Conservation (phyloP, 2,888 invertebrate species). For the Pecten maximus region DNA sequence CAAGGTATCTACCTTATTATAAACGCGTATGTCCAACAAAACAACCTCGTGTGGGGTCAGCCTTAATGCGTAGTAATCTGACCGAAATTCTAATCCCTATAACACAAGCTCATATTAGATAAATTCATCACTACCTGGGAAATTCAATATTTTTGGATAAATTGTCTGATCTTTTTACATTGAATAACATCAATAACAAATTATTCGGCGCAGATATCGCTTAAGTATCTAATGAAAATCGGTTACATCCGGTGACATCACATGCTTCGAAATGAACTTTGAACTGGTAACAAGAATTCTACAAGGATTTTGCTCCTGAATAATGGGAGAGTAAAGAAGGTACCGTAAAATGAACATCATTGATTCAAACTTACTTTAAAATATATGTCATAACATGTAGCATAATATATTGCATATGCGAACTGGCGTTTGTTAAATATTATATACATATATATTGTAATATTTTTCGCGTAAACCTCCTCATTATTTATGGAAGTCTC, state of each 20-base stretch:
- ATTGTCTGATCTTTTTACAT: slow-evolving; percentile 10
- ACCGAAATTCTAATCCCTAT: not conserved
- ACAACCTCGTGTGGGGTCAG: slow-evolving; percentile 20
- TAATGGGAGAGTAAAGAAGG: not conserved
- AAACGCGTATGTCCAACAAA: not conserved
- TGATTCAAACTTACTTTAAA: no score
- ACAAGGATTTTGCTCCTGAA: not conserved
- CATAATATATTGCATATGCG: no score
- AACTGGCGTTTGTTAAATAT: no score
- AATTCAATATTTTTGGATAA: slow-evolving; percentile 24
- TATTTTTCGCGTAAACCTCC: no score
- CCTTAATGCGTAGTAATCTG: not conserved
- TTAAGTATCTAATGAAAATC: not conserved
- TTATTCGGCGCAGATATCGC: not conserved
- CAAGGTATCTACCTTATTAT: slow-evolving; percentile 16
- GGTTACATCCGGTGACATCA: slow-evolving; percentile 27
- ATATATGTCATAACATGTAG: no score
- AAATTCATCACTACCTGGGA: not conserved
- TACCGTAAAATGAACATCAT: no score
- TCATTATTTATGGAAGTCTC: no score
- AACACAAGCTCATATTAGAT: not conserved
- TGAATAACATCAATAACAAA: slow-evolving; percentile 13
- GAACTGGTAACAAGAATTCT: slow-evolving; percentile 22
- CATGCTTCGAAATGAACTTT: slow-evolving; percentile 23
- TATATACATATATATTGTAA: no score